Conservation (phyloP, 2,888 invertebrate genomes). For the Spialia ferax region DNA sequence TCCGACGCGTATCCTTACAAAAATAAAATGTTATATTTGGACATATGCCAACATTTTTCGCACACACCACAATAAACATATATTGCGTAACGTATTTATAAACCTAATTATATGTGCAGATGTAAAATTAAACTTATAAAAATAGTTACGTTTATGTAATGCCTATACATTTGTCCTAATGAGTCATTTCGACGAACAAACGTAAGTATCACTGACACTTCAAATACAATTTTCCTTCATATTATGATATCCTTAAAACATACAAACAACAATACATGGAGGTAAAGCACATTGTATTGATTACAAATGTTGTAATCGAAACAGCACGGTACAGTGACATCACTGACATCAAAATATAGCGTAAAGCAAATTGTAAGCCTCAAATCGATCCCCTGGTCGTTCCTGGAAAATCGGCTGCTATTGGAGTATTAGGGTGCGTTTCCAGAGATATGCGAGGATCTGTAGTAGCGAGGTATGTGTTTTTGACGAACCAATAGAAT, state of each 20-base stretch:
- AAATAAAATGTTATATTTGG: constrained; percentile 10
- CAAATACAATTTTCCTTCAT: neutral
- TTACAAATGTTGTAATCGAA: constrained; percentile 20
- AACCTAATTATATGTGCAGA: constrained; percentile 2
- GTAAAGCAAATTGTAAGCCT: constrained; percentile 13
- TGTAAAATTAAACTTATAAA: constrained; percentile 6
- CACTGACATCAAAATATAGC: constrained; percentile 3
- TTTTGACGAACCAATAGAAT: too few species aligned
- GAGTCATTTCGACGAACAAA: neutral
- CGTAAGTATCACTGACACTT: neutral
- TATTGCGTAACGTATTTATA: constrained; percentile 2
- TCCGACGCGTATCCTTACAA: constrained; percentile 2
- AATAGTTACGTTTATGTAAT: neutral
- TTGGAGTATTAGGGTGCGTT: too few species aligned
- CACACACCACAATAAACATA: constrained; percentile 18
- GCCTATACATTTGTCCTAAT: neutral
- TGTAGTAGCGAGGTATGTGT: too few species aligned
- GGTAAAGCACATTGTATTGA: constrained; percentile 21
- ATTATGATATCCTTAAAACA: neutral
- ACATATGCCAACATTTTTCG: constrained; percentile 13
- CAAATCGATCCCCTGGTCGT: constrained; percentile 23
- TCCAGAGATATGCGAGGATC: too few species aligned
- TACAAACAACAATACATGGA: neutral
- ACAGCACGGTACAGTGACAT: neutral
- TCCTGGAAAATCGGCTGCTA: neutral